Percentiles rank a stretch among this genome's conserved stretches.
These are phyloP conservation scores for Hymenopus coronatus DNA, from an alignment of 2,888 invertebrate species.

Conservation along the genomic window DNA sequence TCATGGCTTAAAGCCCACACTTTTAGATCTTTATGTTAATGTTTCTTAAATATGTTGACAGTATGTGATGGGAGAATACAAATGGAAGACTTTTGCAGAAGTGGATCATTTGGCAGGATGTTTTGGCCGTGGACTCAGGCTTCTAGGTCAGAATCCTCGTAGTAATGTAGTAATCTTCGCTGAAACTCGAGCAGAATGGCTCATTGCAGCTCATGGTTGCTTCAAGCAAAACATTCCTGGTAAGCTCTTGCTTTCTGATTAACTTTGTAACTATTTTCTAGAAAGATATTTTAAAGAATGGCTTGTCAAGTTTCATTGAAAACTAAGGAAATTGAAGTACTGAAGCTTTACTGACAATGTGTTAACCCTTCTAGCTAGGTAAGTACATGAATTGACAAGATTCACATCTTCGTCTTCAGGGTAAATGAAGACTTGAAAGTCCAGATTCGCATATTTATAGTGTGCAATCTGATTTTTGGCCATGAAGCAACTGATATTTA, in stretches of 20 bases:
- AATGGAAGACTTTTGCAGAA: conserved; percentile 81
- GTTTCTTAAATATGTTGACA: conserved; percentile 45
- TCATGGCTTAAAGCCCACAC: background rate
- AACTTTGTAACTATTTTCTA: too few species aligned
- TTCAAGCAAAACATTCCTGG: conserved; percentile 90
- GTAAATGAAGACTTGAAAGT: too few species aligned
- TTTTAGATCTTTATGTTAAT: background rate
- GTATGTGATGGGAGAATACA: conserved; percentile 91
- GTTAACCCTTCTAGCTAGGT: too few species aligned
- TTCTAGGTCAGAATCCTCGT: conserved; percentile 69
- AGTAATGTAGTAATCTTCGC: conserved; percentile 90
- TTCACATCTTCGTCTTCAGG: too few species aligned
- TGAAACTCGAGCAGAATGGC: conserved; percentile 97
- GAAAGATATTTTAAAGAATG: too few species aligned
- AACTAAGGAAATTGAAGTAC: too few species aligned
- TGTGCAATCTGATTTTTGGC: too few species aligned
- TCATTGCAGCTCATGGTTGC: conserved; percentile 92
- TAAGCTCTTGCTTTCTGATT: conserved; percentile 41
- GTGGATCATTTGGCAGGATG: conserved; percentile 71
- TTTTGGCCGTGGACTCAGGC: conserved; percentile 82
- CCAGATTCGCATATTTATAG: too few species aligned
- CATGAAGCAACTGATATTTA: too few species aligned
- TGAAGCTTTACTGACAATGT: too few species aligned
- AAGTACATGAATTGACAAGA: too few species aligned
- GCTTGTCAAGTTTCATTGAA: too few species aligned